Evolutionary conservation across 2,797 vertebrate genomes (phyloP).

Genomic region (Craterocephalus amniculus): DNA sequence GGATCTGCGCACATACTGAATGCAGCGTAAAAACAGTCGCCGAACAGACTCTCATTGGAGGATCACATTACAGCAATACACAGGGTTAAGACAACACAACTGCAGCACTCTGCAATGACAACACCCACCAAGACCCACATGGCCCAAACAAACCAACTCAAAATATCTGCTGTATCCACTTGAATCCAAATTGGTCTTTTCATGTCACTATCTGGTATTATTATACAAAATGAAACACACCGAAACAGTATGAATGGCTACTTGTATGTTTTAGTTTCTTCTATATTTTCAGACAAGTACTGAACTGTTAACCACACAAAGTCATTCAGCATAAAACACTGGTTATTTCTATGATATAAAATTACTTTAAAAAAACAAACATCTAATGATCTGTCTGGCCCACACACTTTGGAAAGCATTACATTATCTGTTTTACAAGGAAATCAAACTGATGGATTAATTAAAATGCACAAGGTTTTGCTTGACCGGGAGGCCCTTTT

Average conservation of each 20-base stretch:
- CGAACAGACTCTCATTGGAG: slow-evolving; percentile 50
- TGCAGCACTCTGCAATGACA: slow-evolving; percentile 41
- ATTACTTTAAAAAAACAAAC: slow-evolving; percentile 6
- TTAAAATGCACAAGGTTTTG: slow-evolving; percentile 63
- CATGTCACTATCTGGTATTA: neutral
- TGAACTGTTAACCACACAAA: neutral
- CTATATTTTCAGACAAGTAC: neutral
- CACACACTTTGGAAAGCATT: slow-evolving; percentile 16
- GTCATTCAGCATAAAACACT: neutral
- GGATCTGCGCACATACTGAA: slow-evolving; percentile 54
- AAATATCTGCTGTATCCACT: slow-evolving; percentile 7
- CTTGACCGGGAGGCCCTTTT: slow-evolving; percentile 58
- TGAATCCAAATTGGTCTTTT: neutral
- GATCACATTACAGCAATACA: slow-evolving; percentile 53
- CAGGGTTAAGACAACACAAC: slow-evolving; percentile 57
- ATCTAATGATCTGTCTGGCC: slow-evolving; percentile 10
- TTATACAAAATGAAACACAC: neutral
- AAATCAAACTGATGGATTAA: slow-evolving; percentile 66
- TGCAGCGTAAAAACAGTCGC: slow-evolving; percentile 42
- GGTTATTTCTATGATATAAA: neutral
- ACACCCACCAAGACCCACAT: slow-evolving; percentile 12
- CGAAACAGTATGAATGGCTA: neutral
- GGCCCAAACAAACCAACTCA: no score
- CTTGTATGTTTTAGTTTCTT: neutral
- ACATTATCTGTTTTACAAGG: slow-evolving; percentile 48